These are phyloP conservation scores for Heterodera schachtii DNA, from an alignment of 1,140 invertebrate species.

Conservation along the genomic window DNA sequence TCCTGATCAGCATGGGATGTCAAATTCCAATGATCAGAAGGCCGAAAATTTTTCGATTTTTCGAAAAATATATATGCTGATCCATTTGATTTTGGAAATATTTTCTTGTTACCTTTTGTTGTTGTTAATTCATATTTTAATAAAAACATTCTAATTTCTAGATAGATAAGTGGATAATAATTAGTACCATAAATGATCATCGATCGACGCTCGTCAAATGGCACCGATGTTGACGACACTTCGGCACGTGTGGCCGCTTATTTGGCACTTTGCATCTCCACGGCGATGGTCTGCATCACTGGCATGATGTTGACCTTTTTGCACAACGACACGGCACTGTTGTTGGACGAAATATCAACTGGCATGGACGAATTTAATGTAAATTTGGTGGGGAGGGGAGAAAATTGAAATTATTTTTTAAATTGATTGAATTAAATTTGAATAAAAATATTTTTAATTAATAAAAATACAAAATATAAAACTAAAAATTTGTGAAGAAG, in stretches of 20 bases:
- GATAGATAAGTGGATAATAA: background rate
- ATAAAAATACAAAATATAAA: background rate
- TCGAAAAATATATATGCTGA: no score
- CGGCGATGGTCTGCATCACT: conserved; percentile 1
- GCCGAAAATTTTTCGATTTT: no score
- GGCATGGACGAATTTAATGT: conserved; percentile 18
- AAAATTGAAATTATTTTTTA: no score
- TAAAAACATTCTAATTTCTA: no score
- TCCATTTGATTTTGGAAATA: no score
- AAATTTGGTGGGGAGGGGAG: background rate
- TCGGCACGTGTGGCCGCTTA: conserved; percentile 7
- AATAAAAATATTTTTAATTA: background rate
- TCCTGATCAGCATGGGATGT: no score
- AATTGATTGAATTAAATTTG: no score
- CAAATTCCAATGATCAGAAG: no score
- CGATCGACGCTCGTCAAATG: background rate
- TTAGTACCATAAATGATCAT: background rate
- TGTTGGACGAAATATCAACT: conserved; percentile 12
- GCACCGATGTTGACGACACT: background rate
- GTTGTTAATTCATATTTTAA: no score
- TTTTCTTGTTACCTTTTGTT: no score
- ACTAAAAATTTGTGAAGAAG: no score
- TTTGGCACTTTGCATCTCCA: conserved; percentile 16
- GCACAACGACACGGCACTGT: conserved; percentile 13
- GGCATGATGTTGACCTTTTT: conserved; percentile 12